phyloP scores from a whole-genome alignment of 2,888 invertebrate genomes.

The Athalia cordata region DNA sequence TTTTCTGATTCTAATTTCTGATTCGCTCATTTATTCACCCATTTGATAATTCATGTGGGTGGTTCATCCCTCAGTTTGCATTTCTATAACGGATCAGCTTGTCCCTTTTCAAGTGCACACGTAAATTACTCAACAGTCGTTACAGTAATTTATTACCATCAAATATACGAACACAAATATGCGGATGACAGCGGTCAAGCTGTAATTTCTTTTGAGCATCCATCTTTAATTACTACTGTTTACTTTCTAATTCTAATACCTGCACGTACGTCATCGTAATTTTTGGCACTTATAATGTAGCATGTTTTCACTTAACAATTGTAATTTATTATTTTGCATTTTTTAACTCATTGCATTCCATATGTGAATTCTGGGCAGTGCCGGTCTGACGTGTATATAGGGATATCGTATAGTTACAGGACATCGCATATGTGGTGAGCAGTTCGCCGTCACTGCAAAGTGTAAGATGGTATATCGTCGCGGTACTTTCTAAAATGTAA shows the following conservation, averaged over 20 bases:
- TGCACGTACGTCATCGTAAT: background rate
- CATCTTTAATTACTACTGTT: background rate
- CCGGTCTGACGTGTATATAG: background rate
- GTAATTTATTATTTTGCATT: too few species aligned
- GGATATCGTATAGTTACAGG: background rate
- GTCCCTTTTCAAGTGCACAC: too few species aligned
- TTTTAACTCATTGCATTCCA: too few species aligned
- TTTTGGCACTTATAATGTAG: background rate
- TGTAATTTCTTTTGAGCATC: too few species aligned
- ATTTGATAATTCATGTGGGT: too few species aligned
- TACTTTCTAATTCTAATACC: background rate
- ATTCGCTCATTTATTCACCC: too few species aligned
- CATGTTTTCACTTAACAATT: too few species aligned
- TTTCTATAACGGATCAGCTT: too few species aligned
- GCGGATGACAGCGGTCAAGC: background rate
- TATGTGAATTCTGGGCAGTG: too few species aligned
- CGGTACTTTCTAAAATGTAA: conserved; percentile 72
- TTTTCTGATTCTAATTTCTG: background rate
- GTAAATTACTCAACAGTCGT: too few species aligned
- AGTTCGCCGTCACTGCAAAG: conserved; percentile 6
- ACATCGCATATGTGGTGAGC: background rate
- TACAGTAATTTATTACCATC: too few species aligned
- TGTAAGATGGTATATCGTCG: background rate
- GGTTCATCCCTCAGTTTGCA: too few species aligned
- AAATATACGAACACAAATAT: background rate